phyloP scores from a whole-genome alignment of 1,140 invertebrate species.

The Globodera rostochiensis region DNA sequence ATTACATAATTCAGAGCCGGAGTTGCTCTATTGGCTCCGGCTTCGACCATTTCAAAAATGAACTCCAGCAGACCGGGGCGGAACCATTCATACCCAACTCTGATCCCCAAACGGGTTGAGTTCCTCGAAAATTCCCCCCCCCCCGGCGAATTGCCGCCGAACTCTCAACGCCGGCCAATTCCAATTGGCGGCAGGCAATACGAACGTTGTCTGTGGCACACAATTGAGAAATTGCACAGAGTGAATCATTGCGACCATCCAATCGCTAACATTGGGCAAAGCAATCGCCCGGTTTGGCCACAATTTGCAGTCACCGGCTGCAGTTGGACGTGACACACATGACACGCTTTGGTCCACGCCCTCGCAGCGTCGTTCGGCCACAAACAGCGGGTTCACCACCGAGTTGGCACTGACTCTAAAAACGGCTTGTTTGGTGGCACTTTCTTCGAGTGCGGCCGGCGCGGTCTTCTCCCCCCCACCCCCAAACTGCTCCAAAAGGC shows the following conservation, averaged over 20 bases:
- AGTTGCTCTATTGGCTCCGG: too few relatives aligned
- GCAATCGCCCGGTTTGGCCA: slow-evolving; percentile 56
- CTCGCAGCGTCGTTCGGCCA: slow-evolving; percentile 58
- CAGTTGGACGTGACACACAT: slow-evolving; percentile 37
- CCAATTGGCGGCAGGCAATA: too few relatives aligned
- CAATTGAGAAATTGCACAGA: slow-evolving; percentile 5
- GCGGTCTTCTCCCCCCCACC: too few relatives aligned
- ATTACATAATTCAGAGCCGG: too few relatives aligned
- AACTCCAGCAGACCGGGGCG: too few relatives aligned
- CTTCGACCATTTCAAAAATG: too few relatives aligned
- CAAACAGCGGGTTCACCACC: slow-evolving; percentile 61
- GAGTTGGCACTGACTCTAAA: slow-evolving; percentile 53
- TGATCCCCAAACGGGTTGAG: too few relatives aligned
- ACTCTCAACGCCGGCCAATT: too few relatives aligned
- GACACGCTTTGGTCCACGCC: slow-evolving; percentile 56
- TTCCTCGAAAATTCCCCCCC: too few relatives aligned
- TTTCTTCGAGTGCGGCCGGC: neutral
- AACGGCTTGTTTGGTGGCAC: neutral
- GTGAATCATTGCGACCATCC: slow-evolving; percentile 32
- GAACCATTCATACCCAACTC: too few relatives aligned
- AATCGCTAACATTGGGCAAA: slow-evolving; percentile 58
- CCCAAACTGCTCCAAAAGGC: too few relatives aligned
- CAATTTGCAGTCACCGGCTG: slow-evolving; percentile 47
- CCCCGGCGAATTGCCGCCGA: too few relatives aligned
- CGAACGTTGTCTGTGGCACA: slow-evolving; percentile 3